Conservation (phyloP, 2,113 vertebrate genomes). For the Platycercus adscitus region DNA sequence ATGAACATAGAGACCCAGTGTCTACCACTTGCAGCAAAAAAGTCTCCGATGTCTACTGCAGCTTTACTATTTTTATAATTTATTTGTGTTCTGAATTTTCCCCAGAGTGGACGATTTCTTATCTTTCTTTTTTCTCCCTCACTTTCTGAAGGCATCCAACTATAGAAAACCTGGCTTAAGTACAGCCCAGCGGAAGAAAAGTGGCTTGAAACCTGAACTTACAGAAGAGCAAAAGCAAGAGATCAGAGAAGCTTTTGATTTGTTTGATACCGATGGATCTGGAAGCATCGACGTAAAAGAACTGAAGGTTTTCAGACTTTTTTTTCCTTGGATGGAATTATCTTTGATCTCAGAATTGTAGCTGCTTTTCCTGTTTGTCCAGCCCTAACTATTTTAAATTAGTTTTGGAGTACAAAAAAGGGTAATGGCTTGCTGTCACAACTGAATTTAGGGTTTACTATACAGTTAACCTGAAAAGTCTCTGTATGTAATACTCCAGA, state of each 20-base stretch:
- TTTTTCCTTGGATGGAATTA: background rate
- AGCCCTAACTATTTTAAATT: background rate
- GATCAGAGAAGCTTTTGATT: constrained; percentile 92
- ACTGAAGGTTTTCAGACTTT: constrained; percentile 81
- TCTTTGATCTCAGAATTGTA: background rate
- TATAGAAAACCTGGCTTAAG: constrained; percentile 71
- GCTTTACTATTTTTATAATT: background rate
- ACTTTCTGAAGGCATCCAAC: constrained; percentile 79
- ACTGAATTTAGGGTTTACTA: background rate
- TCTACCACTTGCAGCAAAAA: background rate
- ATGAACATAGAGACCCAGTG: background rate
- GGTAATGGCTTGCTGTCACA: background rate
- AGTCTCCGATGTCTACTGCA: background rate
- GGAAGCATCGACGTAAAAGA: constrained; percentile 92
- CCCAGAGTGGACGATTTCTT: background rate
- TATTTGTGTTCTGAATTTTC: background rate
- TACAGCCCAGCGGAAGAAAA: constrained; percentile 78
- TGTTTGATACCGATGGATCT: constrained; percentile 90
- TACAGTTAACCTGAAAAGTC: background rate
- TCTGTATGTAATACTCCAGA: background rate
- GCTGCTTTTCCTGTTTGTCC: background rate
- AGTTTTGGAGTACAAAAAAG: background rate
- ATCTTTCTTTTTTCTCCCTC: background rate
- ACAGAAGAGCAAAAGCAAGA: constrained; percentile 92
- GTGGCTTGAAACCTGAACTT: constrained; percentile 80